Evolutionary conservation across 2,797 vertebrate species (phyloP).

Genomic region (Sebastes paucispinis): DNA sequence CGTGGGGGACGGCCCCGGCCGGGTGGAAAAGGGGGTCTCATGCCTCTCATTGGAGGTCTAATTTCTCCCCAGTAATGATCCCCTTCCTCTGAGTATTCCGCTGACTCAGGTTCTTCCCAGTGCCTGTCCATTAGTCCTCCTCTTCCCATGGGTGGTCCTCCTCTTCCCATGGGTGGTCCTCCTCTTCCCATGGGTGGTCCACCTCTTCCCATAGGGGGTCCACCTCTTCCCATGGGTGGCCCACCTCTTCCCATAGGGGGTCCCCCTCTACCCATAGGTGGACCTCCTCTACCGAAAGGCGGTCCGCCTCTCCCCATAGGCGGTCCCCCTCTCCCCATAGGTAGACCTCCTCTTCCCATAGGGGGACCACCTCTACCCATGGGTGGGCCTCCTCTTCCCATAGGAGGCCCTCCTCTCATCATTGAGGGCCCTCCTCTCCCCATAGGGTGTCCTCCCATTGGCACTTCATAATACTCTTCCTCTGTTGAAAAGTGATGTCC

Average conservation of each 20-base stretch:
- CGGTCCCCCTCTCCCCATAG: conserved; percentile 30
- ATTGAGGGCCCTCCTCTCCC: conserved; percentile 57
- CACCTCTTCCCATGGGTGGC: conserved; percentile 34
- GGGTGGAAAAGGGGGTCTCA: conserved; percentile 80
- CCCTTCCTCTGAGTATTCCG: conserved; percentile 85
- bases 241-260: conserved; percentile 11
- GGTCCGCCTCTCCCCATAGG: conserved; percentile 42
- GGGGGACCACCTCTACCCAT: not conserved
- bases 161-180: conserved; percentile 41
- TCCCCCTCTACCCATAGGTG: conserved; percentile 13
- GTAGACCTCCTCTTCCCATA: conserved; percentile 37
- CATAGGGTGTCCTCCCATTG: conserved; percentile 77
- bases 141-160: conserved; percentile 45
- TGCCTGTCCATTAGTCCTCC: conserved; percentile 78
- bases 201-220: conserved; percentile 72
- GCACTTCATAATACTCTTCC: conserved; percentile 82
- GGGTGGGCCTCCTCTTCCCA: conserved; percentile 20
- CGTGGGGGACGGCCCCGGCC: conserved; percentile 78
- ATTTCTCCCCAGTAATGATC: conserved; percentile 87
- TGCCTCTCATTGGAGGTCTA: conserved; percentile 80
- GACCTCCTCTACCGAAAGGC: not conserved
- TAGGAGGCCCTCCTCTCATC: conserved; percentile 32
- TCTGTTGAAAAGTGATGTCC: conserved; percentile 80
- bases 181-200: conserved; percentile 64
- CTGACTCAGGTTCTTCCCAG: conserved; percentile 86